These are phyloP conservation scores for Nasonovia ribisnigri DNA, from an alignment of 2,888 invertebrate species.

Conservation along the genomic window DNA sequence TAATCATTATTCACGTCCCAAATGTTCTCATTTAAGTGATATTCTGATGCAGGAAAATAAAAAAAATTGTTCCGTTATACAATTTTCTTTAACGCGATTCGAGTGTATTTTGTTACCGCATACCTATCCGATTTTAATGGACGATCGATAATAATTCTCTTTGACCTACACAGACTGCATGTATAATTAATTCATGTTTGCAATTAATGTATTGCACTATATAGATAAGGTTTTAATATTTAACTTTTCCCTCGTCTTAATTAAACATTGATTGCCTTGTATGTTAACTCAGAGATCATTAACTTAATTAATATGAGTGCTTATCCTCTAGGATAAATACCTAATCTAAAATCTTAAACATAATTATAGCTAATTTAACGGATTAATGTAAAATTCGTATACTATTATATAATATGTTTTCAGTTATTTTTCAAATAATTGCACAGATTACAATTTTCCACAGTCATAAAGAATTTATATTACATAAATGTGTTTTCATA, in stretches of 20 bases:
- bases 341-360: neutral
- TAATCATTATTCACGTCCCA: neutral
- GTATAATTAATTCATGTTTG: slow-evolving; percentile 13
- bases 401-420: neutral
- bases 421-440: neutral
- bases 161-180: neutral
- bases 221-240: neutral
- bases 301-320: slow-evolving; percentile 7
- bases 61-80: neutral
- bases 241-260: neutral
- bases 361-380: neutral
- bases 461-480: neutral
- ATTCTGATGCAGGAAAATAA: neutral
- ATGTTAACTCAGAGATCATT: neutral
- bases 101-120: neutral
- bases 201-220: neutral
- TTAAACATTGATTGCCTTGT: slow-evolving; percentile 25
- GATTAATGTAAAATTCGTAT: neutral
- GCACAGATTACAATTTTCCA: neutral
- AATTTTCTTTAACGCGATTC: neutral
- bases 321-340: neutral
- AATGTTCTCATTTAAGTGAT: neutral
- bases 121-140: neutral
- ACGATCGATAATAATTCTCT: neutral
- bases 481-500: slow-evolving; percentile 2